Percentiles rank a stretch among this genome's conserved stretches.
Conservation (phyloP, 2,113 vertebrate genomes). For the Neogobius melanostomus region DNA sequence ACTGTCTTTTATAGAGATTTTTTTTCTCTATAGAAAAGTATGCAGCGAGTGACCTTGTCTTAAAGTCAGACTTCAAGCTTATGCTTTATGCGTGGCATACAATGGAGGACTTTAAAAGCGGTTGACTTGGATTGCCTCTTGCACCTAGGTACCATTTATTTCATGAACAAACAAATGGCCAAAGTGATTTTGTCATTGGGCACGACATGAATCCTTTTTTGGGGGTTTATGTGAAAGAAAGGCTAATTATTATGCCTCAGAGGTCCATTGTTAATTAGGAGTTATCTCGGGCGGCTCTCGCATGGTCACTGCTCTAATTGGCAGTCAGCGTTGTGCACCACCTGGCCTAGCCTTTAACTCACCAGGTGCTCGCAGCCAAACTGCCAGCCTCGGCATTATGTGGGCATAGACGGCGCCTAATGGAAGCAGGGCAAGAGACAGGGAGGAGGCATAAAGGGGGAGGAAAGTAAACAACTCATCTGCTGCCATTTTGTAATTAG, state of each 20-base stretch:
- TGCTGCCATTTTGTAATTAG: background rate
- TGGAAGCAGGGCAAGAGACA: conserved; percentile 26
- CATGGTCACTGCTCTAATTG: conserved; percentile 68
- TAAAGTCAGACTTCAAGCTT: conserved; percentile 6
- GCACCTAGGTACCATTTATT: conserved; percentile 10
- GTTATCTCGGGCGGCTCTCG: conserved; percentile 57
- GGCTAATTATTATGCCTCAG: conserved; percentile 64
- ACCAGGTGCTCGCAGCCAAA: conserved; percentile 58
- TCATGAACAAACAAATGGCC: background rate
- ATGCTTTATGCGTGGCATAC: conserved; percentile 11
- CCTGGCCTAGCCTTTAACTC: conserved; percentile 67
- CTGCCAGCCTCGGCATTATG: conserved; percentile 36
- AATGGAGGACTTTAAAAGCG: background rate
- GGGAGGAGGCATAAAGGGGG: background rate
- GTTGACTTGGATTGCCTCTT: conserved; percentile 12
- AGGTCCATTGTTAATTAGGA: conserved; percentile 67
- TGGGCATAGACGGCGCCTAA: conserved; percentile 22
- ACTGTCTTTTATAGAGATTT: conserved; percentile 19
- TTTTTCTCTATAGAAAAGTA: conserved; percentile 34
- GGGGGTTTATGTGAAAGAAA: conserved; percentile 48
- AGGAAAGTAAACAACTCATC: background rate
- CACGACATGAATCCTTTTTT: conserved; percentile 24
- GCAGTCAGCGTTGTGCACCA: conserved; percentile 62
- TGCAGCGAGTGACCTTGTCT: conserved; percentile 42
- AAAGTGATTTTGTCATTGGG: conserved; percentile 21